These are phyloP conservation scores for Anguilla megastoma DNA, from an alignment of 2,797 vertebrate genomes.

Conservation along the genomic window DNA sequence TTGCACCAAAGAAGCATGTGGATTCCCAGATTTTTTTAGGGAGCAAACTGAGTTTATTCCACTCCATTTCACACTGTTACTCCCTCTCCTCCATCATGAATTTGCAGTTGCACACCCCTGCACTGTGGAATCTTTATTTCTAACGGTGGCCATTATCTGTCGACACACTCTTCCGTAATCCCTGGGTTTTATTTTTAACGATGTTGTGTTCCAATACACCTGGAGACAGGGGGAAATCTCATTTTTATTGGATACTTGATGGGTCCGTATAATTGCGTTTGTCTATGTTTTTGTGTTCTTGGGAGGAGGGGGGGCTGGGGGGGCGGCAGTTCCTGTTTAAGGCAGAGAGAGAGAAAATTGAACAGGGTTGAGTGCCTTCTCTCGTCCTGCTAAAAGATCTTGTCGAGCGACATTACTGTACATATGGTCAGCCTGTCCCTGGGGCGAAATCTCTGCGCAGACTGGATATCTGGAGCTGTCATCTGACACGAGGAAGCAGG, in stretches of 20 bases:
- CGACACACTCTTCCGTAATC: neutral
- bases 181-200: neutral
- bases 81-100: neutral
- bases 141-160: neutral
- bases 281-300: slow-evolving; percentile 11
- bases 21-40: neutral
- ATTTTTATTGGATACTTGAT: slow-evolving; percentile 1
- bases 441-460: slow-evolving; percentile 38
- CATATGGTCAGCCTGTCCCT: slow-evolving; percentile 71
- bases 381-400: slow-evolving; percentile 57
- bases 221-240: neutral
- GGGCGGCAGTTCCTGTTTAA: slow-evolving; percentile 41
- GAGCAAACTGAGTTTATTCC: neutral
- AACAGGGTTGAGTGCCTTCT: slow-evolving; percentile 61
- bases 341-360: slow-evolving; percentile 48
- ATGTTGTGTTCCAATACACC: neutral
- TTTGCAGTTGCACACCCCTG: neutral
- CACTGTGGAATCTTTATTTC: neutral
- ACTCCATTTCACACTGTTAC: neutral
- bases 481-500: slow-evolving; percentile 32
- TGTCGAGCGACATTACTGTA: slow-evolving; percentile 58
- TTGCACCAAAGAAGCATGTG: neutral
- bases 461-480: slow-evolving; percentile 40
- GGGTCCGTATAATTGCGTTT: slow-evolving; percentile 9
- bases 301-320: neutral